Conservation (phyloP, 2,888 invertebrate species). For the Achlya flavicornis region DNA sequence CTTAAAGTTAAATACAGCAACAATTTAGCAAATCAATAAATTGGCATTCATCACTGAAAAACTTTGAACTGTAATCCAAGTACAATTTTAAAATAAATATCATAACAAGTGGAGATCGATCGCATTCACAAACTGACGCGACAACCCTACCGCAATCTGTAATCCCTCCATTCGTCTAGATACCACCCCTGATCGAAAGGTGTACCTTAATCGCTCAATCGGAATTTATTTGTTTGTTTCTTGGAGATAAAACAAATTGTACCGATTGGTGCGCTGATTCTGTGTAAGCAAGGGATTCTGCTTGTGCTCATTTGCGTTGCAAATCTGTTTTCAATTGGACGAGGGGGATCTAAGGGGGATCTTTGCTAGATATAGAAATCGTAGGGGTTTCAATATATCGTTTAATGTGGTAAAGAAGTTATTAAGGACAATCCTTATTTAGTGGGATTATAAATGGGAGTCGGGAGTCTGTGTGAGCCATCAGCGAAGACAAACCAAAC, state of each 20-base stretch:
- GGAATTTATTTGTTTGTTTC: conserved; percentile 69
- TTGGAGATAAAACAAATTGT: conserved; percentile 65
- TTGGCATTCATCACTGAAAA: no score
- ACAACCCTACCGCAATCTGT: conserved; percentile 23
- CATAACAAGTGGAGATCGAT: no score
- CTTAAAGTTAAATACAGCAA: no score
- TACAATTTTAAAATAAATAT: background rate
- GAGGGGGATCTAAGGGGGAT: conserved; percentile 20
- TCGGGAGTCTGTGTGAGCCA: no score
- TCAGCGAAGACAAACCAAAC: background rate
- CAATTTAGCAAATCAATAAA: no score
- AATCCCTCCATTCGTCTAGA: conserved; percentile 60
- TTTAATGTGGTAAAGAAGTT: background rate
- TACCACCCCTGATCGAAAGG: conserved; percentile 57
- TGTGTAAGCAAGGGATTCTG: conserved; percentile 25
- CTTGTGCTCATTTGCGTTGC: conserved; percentile 49
- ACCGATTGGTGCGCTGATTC: conserved; percentile 49
- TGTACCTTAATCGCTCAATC: conserved; percentile 71
- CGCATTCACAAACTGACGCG: background rate
- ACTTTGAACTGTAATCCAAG: background rate
- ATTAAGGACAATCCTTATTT: background rate
- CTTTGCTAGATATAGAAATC: background rate
- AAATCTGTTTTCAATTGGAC: conserved; percentile 52
- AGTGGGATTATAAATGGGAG: no score
- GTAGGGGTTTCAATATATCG: background rate